Evolutionary conservation across 2,113 vertebrate species (phyloP).

Genomic region (Rattus norvegicus): DNA sequence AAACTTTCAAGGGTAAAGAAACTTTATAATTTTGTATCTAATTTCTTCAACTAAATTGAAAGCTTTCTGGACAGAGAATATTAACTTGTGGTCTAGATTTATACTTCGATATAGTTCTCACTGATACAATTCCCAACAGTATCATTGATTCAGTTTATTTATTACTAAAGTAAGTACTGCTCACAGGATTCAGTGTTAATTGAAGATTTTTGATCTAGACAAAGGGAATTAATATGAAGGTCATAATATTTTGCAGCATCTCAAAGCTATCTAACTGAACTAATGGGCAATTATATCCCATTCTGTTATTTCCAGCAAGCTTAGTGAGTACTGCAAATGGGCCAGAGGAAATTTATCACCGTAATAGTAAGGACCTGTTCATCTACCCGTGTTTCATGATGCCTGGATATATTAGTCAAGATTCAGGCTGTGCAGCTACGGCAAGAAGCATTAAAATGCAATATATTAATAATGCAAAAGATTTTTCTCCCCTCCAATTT

Average conservation of each 20-base stretch:
- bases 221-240: constrained; percentile 16
- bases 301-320: background rate
- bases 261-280: constrained; percentile 13
- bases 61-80: background rate
- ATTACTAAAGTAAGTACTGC: background rate
- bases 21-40: background rate
- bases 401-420: background rate
- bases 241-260: background rate
- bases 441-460: background rate
- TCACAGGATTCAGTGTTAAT: background rate
- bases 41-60: background rate
- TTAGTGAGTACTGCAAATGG: background rate
- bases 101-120: background rate
- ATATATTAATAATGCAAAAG: background rate
- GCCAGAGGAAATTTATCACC: background rate
- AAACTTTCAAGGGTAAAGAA: background rate
- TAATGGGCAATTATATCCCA: background rate
- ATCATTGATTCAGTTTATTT: background rate
- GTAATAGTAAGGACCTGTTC: background rate
- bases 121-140: background rate
- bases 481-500: background rate
- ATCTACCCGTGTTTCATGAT: background rate
- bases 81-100: background rate
- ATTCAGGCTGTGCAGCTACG: background rate
- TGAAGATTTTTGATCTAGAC: constrained; percentile 17